These are phyloP conservation scores for Anas platyrhynchos DNA, from an alignment of 2,113 vertebrate species.

Conservation along the genomic window DNA sequence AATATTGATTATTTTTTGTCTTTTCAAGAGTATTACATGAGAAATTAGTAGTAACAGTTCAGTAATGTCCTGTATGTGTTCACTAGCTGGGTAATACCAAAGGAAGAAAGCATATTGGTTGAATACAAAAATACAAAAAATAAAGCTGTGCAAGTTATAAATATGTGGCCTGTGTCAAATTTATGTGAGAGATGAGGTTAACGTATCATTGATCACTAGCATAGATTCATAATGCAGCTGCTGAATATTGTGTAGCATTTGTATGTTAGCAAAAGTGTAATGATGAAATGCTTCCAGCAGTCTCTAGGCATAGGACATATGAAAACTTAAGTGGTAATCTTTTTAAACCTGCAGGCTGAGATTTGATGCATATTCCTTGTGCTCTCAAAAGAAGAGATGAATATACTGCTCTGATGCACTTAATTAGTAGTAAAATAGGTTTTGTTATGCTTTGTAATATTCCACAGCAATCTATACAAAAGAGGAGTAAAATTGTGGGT, in stretches of 20 bases:
- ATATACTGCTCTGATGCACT: background rate
- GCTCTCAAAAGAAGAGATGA: background rate
- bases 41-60: background rate
- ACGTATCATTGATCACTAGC: background rate
- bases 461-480: background rate
- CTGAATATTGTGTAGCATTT: background rate
- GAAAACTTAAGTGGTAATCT: background rate
- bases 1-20: background rate
- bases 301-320: background rate
- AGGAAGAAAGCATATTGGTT: background rate
- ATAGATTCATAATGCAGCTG: background rate
- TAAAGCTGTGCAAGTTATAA: background rate
- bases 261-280: background rate
- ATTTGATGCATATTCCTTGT: background rate
- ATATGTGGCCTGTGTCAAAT: background rate
- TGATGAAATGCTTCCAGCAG: background rate
- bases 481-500: background rate
- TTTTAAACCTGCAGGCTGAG: background rate
- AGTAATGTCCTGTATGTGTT: background rate
- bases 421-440: slow-evolving; percentile 15
- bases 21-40: background rate
- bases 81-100: background rate
- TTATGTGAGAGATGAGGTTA: background rate
- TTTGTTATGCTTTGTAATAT: slow-evolving; percentile 49
- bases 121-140: background rate